These are phyloP conservation scores for Dendrolimus pini DNA, from an alignment of 2,888 invertebrate species.

Conservation along the genomic window DNA sequence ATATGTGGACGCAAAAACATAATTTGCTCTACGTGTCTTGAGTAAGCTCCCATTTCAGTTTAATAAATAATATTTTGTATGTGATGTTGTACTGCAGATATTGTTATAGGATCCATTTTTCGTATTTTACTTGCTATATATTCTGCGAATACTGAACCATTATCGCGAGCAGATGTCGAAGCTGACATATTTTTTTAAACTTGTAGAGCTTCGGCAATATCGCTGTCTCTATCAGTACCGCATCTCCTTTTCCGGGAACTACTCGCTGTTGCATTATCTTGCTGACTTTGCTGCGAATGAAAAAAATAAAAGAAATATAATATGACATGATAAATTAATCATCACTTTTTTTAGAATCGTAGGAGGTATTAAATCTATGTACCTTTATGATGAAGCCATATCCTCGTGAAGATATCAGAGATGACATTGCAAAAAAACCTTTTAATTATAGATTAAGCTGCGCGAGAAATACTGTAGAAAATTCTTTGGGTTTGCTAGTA, in stretches of 20 bases:
- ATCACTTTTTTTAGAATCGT: slow-evolving; percentile 1
- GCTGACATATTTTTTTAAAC: slow-evolving; percentile 6
- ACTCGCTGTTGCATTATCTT: slow-evolving; percentile 7
- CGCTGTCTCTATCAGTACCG: slow-evolving; percentile 5
- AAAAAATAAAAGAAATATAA: background rate
- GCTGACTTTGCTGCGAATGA: slow-evolving; percentile 7
- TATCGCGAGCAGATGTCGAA: slow-evolving; percentile 1
- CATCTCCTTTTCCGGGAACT: slow-evolving; percentile 8
- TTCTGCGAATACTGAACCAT: slow-evolving; percentile 7
- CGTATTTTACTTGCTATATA: slow-evolving; percentile 9
- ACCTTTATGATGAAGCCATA: too few species aligned
- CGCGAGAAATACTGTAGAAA: too few species aligned
- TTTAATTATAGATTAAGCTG: too few species aligned
- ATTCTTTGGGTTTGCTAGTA: too few species aligned
- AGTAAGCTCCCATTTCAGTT: slow-evolving; percentile 5
- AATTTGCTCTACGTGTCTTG: too few species aligned
- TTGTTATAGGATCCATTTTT: slow-evolving; percentile 10
- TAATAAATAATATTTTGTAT: slow-evolving; percentile 10
- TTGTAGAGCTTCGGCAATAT: slow-evolving; percentile 6
- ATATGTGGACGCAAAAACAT: too few species aligned
- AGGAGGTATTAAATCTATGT: background rate
- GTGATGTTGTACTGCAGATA: slow-evolving; percentile 8
- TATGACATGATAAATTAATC: background rate
- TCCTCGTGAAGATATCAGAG: too few species aligned
- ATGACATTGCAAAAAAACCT: too few species aligned